Percentiles rank a stretch among this genome's conserved stretches.
Evolutionary conservation across 1,140 invertebrate genomes (phyloP).

Genomic region (Halesus radiatus): DNA sequence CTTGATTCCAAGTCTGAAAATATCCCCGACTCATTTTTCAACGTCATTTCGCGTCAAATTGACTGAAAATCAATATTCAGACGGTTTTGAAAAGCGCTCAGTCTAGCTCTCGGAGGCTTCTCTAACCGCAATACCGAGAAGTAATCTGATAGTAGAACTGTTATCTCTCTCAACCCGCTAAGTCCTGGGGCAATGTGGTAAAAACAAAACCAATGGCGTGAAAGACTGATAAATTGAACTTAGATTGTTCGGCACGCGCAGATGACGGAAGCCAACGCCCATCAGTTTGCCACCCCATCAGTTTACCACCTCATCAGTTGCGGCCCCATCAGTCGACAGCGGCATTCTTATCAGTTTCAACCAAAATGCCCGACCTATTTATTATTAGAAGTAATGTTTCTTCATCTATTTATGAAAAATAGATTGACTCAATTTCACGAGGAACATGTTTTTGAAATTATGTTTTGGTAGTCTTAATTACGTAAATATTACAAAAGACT

Average conservation of each 20-base stretch:
- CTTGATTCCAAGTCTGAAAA: too few species aligned
- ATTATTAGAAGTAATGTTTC: too few species aligned
- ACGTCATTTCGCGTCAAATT: constrained; percentile 6
- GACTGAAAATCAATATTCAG: constrained; percentile 1
- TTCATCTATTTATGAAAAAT: too few species aligned
- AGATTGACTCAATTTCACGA: too few species aligned
- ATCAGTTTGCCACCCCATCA: not conserved
- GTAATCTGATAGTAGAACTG: not conserved
- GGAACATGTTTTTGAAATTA: too few species aligned
- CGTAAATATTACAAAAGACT: too few species aligned
- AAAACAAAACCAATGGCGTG: constrained; percentile 5
- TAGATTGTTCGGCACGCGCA: too few species aligned
- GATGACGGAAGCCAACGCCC: not conserved
- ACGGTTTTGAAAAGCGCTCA: not conserved
- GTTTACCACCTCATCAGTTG: too few species aligned
- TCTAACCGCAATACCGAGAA: not conserved
- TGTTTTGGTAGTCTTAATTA: too few species aligned
- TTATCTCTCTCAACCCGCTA: constrained; percentile 5
- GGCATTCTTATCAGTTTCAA: too few species aligned
- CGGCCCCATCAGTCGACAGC: too few species aligned
- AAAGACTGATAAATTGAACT: constrained; percentile 7
- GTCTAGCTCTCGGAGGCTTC: not conserved
- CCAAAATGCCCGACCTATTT: too few species aligned
- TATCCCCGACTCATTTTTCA: not conserved
- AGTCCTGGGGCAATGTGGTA: constrained; percentile 8